Conservation (phyloP, 2,888 invertebrate species). For the Osedax frankpressi region DNA sequence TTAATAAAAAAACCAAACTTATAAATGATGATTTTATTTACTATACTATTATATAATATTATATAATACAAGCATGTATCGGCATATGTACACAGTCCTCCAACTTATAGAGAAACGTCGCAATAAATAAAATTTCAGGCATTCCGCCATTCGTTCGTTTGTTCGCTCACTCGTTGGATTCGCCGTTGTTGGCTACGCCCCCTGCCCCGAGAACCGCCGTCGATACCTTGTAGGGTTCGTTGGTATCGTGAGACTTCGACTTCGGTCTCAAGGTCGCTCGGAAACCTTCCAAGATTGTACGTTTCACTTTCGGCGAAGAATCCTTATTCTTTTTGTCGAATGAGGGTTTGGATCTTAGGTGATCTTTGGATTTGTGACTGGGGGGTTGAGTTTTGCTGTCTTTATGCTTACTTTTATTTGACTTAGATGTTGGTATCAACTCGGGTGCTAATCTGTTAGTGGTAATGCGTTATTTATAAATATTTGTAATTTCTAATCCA, state of each 20-base stretch:
- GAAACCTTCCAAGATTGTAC: constrained; percentile 55
- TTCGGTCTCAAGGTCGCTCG: constrained; percentile 52
- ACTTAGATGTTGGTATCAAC: background rate
- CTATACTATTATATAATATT: background rate
- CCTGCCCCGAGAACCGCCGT: background rate
- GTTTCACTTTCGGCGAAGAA: constrained; percentile 47
- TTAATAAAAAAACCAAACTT: background rate
- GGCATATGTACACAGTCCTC: background rate
- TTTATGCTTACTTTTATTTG: background rate
- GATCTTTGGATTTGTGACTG: background rate
- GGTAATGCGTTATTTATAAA: no score
- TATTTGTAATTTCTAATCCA: no score
- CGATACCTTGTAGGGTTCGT: constrained; percentile 26
- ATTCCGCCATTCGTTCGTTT: no score
- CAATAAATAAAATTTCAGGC: background rate
- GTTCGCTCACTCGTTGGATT: no score
- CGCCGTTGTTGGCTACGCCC: background rate
- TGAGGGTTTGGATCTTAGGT: no score
- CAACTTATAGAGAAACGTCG: no score
- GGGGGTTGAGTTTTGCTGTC: background rate
- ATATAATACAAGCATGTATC: no score
- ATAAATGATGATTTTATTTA: background rate
- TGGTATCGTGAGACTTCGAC: constrained; percentile 41
- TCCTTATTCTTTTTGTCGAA: background rate
- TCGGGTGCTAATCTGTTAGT: background rate